phyloP scores from a whole-genome alignment of 2,888 invertebrate species.

The Idaea dimidiata region DNA sequence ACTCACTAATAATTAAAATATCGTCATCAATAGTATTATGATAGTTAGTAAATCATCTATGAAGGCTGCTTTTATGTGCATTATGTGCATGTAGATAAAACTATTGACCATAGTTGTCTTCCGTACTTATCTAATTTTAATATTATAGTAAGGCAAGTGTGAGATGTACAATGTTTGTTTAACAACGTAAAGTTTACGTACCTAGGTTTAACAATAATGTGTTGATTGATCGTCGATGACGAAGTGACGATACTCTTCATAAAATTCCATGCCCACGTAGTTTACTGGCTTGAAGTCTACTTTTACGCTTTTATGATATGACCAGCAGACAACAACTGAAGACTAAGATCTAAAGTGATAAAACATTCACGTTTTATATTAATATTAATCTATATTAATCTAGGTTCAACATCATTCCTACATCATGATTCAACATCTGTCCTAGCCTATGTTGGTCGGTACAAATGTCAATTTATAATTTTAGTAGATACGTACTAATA shows the following conservation, averaged over 20 bases:
- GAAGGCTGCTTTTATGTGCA: not conserved
- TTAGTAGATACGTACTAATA: no score
- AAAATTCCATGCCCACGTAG: slow-evolving; percentile 1
- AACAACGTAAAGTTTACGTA: not conserved
- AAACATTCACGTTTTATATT: no score
- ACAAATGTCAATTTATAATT: no score
- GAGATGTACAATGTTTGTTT: not conserved
- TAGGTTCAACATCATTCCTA: no score
- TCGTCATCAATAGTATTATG: no score
- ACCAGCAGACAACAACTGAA: not conserved
- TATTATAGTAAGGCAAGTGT: no score
- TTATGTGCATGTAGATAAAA: not conserved
- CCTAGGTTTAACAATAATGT: not conserved
- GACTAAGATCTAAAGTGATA: not conserved
- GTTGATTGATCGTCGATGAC: not conserved
- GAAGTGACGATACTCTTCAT: not conserved
- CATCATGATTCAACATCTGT: no score
- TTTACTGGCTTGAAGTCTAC: not conserved
- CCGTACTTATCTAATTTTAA: not conserved
- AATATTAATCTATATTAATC: no score
- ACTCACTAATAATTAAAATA: no score
- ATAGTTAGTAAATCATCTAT: no score
- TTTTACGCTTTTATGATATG: not conserved
- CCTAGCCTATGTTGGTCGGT: no score
- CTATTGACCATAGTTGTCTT: not conserved